Percentiles rank a stretch among this genome's conserved stretches.
Conservation (phyloP, 2,797 vertebrate genomes). For the Pseudochirops cupreus region DNA sequence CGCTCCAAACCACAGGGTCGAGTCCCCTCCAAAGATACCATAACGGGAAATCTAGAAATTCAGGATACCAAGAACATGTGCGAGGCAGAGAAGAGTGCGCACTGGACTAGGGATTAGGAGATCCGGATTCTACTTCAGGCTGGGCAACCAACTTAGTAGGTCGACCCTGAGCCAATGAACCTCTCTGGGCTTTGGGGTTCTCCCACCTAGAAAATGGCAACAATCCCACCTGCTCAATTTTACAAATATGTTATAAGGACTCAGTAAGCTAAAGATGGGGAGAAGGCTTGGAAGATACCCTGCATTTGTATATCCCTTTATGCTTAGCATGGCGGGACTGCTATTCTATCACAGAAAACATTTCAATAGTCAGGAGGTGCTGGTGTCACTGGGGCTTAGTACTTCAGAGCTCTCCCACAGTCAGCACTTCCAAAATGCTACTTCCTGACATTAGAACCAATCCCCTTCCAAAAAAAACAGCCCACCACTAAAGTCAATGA, state of each 20-base stretch:
- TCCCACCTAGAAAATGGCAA: constrained; percentile 43
- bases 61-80: neutral
- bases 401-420: constrained; percentile 68
- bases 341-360: constrained; percentile 69
- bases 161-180: constrained; percentile 50
- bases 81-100: constrained; percentile 14
- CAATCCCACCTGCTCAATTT: constrained; percentile 51
- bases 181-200: constrained; percentile 48
- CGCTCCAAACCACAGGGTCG: constrained; percentile 72
- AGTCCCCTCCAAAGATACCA: constrained; percentile 65
- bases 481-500: neutral
- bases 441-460: constrained; percentile 46
- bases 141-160: constrained; percentile 48
- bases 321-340: constrained; percentile 14
- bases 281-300: constrained; percentile 22
- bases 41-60: constrained; percentile 54
- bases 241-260: constrained; percentile 8
- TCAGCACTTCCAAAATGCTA: constrained; percentile 57
- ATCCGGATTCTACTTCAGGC: constrained; percentile 37
- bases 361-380: constrained; percentile 58
- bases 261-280: constrained; percentile 15
- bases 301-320: constrained; percentile 47
- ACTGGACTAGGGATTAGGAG: neutral
- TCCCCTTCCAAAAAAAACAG: neutral
- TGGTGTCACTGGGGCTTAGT: constrained; percentile 30